phyloP scores from a whole-genome alignment of 2,888 invertebrate genomes.

The Chalcis sispes region DNA sequence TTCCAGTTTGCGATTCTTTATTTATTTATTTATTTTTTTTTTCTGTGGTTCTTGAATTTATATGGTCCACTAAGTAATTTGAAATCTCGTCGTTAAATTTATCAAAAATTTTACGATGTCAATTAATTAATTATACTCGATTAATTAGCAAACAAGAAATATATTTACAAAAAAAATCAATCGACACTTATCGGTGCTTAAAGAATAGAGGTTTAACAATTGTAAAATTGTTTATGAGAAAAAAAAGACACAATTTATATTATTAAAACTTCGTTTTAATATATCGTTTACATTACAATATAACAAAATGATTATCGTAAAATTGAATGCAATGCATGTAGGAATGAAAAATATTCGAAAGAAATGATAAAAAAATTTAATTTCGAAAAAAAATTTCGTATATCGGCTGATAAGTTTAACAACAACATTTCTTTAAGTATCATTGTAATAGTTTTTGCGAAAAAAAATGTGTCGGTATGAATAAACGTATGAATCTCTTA shows the following conservation, averaged over 20 bases:
- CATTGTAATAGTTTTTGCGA: constrained; percentile 19
- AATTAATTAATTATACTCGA: too few species aligned
- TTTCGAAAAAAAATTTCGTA: background rate
- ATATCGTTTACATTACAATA: background rate
- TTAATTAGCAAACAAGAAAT: too few species aligned
- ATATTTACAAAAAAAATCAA: too few species aligned
- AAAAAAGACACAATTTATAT: too few species aligned
- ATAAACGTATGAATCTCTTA: constrained; percentile 4
- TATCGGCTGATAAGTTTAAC: constrained; percentile 15
- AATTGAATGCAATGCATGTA: background rate
- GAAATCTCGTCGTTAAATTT: constrained; percentile 28
- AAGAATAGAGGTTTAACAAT: too few species aligned
- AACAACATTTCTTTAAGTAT: constrained; percentile 32
- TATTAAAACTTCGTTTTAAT: background rate
- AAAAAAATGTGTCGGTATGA: constrained; percentile 34
- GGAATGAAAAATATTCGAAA: too few species aligned
- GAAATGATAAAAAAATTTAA: background rate
- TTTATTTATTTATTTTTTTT: too few species aligned
- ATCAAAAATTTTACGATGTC: constrained; percentile 7
- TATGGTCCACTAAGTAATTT: constrained; percentile 47
- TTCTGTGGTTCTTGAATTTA: constrained; percentile 45
- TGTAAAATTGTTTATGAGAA: too few species aligned
- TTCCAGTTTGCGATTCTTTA: constrained; percentile 45
- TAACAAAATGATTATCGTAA: background rate
- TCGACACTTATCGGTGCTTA: too few species aligned